Evolutionary conservation across 2,888 invertebrate species (phyloP).

Genomic region (Ormia ochracea): DNA sequence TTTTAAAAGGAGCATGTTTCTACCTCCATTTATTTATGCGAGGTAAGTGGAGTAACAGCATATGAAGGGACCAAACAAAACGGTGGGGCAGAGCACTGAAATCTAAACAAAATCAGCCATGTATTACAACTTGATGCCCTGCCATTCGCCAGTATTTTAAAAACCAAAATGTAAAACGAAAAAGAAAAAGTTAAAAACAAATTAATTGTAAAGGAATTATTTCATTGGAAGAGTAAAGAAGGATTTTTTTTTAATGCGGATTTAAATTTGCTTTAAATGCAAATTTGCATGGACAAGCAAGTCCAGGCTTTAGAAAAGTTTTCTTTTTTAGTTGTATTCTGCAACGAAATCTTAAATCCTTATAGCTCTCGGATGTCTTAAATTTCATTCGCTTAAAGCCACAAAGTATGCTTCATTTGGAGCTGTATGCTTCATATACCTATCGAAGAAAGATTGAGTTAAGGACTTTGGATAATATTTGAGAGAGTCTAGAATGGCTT

Average conservation of each 20-base stretch:
- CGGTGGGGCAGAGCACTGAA: constrained; percentile 31
- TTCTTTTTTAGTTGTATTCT: too few relatives aligned
- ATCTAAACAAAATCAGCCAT: constrained; percentile 17
- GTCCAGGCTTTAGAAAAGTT: too few relatives aligned
- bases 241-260: neutral
- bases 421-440: too few relatives aligned
- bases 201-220: neutral
- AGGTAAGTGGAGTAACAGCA: neutral
- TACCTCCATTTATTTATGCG: constrained; percentile 9
- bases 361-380: too few relatives aligned
- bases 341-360: too few relatives aligned
- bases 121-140: neutral
- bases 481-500: too few relatives aligned
- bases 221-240: neutral
- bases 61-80: neutral
- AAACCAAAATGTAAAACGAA: neutral
- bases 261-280: too few relatives aligned
- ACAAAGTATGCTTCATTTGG: too few relatives aligned
- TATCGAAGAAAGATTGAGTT: too few relatives aligned
- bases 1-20: constrained; percentile 6
- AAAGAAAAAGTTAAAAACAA: neutral
- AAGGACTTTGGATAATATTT: too few relatives aligned
- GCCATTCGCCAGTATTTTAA: neutral
- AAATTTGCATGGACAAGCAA: too few relatives aligned
- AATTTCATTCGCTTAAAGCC: too few relatives aligned